Evolutionary conservation across 2,113 vertebrate genomes (phyloP), one percentile per base, ranked within the genome.

Genomic region (Corydoras sp.): DNA sequence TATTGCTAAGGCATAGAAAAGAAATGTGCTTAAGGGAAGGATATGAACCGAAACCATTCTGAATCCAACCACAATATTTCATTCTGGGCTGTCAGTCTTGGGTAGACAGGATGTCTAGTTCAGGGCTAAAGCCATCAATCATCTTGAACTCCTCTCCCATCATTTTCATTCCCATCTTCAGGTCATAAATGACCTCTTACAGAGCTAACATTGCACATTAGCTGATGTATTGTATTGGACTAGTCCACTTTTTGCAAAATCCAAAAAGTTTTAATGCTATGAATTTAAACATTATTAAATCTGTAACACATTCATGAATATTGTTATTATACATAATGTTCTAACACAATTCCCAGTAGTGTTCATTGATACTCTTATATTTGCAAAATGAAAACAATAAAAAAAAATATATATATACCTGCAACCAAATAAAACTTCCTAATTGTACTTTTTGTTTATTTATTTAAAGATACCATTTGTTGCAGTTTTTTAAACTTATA

Each of bases 71-170:
- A 76, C 83, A 85, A 82, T 78, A 85, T 83, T 84, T 82, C 74
- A 85, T 87, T 86, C 84, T 30, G 76, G 78, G 53, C 83, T 84
- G 83, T 85, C 86, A 87, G 56, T 87, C 86, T 85, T 74, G 64
- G 58, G 65, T 59, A 78, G 65, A 65, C 53, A 59, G 61, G 56
- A 73, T 62, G 75, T 75, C 73, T 73, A 68, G 74, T 75, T 77
- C 61, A 80, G 67, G 58, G 9, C 66, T 48, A 69, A 73, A 68
- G 58, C 59, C 69, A 83, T 81, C 77, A 80, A 75, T 75, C 76
- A 80, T 53, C 54, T 56, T 29, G 1, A 13, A 54, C 61, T 60
- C 62, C 29, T 72, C 68, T 48, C 56, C 56, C 69, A 12, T 72
- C 43, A 73, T 65, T 49, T 18, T 58, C n/a, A 72, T 63, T 14